A percentile compares a stretch with the other conserved stretches of the same genome.
Conservation (phyloP, 2,113 vertebrate genomes). For the Tympanuchus pallidicinctus region DNA sequence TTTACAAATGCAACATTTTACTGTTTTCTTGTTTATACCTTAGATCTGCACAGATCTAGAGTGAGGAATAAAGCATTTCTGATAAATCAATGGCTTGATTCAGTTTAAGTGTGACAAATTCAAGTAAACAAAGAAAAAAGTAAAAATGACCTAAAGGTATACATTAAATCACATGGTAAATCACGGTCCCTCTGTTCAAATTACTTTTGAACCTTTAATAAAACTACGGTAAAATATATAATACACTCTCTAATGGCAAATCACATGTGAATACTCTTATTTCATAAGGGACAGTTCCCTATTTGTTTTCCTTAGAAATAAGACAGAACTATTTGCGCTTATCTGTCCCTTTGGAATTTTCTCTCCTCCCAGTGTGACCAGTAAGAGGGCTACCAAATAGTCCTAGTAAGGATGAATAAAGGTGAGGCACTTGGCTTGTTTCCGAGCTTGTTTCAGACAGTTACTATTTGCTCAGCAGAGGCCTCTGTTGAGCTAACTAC, state of each 20-base stretch:
- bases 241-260: not conserved
- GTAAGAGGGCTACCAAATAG: not conserved
- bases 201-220: not conserved
- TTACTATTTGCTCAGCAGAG: not conserved
- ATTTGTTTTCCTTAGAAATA: not conserved
- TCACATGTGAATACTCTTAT: not conserved
- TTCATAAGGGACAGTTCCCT: not conserved
- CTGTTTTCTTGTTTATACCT: slow-evolving; percentile 67
- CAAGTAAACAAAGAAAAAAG: not conserved
- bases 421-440: not conserved
- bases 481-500: slow-evolving; percentile 2
- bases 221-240: not conserved
- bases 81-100: not conserved
- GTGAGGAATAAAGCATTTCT: slow-evolving; percentile 18
- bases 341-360: not conserved
- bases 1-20: slow-evolving; percentile 57
- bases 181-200: not conserved
- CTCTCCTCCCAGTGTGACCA: not conserved
- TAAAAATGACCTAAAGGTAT: not conserved
- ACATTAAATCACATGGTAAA: not conserved
- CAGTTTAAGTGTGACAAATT: not conserved
- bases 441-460: not conserved
- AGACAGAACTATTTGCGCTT: not conserved
- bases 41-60: slow-evolving; percentile 55
- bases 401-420: not conserved